phyloP scores from a whole-genome alignment of 2,888 invertebrate species.

The Bellardia bayeri region DNA sequence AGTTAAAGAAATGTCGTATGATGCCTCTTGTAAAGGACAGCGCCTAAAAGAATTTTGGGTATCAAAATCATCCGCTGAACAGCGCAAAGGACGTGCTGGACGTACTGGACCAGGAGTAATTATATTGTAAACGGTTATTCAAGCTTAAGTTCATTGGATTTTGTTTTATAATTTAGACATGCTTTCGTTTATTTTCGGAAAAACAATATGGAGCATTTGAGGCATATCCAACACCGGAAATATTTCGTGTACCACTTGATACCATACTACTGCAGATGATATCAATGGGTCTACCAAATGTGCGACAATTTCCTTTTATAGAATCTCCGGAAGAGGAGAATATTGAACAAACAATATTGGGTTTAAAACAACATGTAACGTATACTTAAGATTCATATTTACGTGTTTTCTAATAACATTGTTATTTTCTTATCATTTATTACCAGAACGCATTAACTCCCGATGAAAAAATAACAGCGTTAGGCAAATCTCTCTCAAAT shows the following conservation, averaged over 20 bases:
- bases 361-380: conserved; percentile 92
- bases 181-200: conserved; percentile 95
- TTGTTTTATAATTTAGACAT: conserved; percentile 84
- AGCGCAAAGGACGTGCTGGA: conserved; percentile 97
- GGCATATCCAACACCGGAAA: conserved; percentile 95
- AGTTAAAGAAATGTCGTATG: conserved; percentile 98
- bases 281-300: conserved; percentile 95
- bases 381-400: background rate
- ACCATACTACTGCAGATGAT: conserved; percentile 96
- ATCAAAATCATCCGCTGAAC: conserved; percentile 98
- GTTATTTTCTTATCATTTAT: background rate
- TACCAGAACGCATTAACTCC: conserved; percentile 90
- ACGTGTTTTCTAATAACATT: background rate
- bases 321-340: conserved; percentile 94
- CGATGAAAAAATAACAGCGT: conserved; percentile 92
- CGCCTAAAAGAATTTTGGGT: conserved; percentile 97
- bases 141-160: background rate
- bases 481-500: conserved; percentile 94
- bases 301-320: conserved; percentile 96
- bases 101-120: conserved; percentile 95
- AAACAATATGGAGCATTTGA: conserved; percentile 92
- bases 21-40: conserved; percentile 95
- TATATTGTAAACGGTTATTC: background rate
- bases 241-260: conserved; percentile 96
- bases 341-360: conserved; percentile 93